phyloP scores from a whole-genome alignment of 2,113 vertebrate genomes.

The Microtus richardsoni region DNA sequence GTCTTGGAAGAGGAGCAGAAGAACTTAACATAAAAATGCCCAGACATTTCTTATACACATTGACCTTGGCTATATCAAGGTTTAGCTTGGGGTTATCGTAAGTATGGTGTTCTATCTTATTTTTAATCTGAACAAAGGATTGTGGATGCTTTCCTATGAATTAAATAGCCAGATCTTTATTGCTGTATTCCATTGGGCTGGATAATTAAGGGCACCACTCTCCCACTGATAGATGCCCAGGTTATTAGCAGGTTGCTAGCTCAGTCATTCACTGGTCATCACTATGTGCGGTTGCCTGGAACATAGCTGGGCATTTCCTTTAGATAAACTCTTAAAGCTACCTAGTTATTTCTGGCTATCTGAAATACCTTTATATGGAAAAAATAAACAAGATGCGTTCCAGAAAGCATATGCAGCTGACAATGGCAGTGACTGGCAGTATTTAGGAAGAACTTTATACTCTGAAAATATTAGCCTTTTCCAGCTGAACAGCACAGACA shows the following conservation, averaged over 20 bases:
- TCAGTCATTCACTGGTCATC: not conserved
- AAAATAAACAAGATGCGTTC: conserved; percentile 1
- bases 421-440: not conserved
- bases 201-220: not conserved
- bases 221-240: not conserved
- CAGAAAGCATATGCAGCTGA: conserved; percentile 15
- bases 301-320: conserved; percentile 16
- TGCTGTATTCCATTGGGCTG: not conserved
- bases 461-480: not conserved
- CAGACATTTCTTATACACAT: not conserved
- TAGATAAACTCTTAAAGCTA: not conserved
- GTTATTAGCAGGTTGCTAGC: not conserved
- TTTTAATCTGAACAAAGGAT: not conserved
- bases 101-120: not conserved
- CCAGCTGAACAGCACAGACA: not conserved
- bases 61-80: not conserved
- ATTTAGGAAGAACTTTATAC: conserved; percentile 33
- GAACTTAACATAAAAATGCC: not conserved
- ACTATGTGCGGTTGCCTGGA: not conserved
- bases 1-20: not conserved
- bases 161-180: not conserved
- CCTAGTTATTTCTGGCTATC: conserved; percentile 7
- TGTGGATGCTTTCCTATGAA: conserved; percentile 17
- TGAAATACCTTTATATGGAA: not conserved
- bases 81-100: not conserved